phyloP scores from a whole-genome alignment of 2,888 invertebrate species.

The Callyntrura guangdongensis region DNA sequence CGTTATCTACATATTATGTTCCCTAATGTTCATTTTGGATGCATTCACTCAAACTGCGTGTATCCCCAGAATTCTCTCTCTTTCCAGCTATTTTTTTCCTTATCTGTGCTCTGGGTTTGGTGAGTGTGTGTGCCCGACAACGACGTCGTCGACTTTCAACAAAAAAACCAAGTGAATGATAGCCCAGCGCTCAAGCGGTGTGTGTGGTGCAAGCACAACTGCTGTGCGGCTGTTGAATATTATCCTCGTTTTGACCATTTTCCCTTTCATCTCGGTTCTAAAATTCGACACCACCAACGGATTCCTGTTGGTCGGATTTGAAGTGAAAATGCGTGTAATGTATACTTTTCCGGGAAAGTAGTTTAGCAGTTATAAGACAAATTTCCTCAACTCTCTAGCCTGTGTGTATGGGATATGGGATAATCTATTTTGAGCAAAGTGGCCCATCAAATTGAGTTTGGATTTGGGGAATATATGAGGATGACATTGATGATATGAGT shows the following conservation, averaged over 20 bases:
- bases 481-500: neutral
- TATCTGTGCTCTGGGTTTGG: neutral
- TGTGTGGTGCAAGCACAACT: neutral
- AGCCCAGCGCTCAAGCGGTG: neutral
- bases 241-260: constrained; percentile 21
- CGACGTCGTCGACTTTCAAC: neutral
- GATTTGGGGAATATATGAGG: neutral
- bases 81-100: constrained; percentile 24
- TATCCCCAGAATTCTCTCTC: neutral
- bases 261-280: constrained; percentile 49
- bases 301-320: constrained; percentile 9
- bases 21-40: constrained; percentile 48
- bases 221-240: constrained; percentile 24
- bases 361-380: neutral
- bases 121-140: constrained; percentile 7
- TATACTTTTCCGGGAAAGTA: constrained; percentile 18
- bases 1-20: constrained; percentile 24
- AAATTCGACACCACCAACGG: constrained; percentile 38
- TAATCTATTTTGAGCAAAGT: neutral
- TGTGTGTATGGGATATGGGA: neutral
- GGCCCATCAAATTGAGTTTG: constrained; percentile 6
- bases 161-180: neutral
- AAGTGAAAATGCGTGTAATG: constrained; percentile 13
- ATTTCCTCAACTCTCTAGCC: neutral
- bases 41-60: constrained; percentile 36